Evolutionary conservation across 2,888 invertebrate species (phyloP).

Genomic region (Conchocele bisecta): DNA sequence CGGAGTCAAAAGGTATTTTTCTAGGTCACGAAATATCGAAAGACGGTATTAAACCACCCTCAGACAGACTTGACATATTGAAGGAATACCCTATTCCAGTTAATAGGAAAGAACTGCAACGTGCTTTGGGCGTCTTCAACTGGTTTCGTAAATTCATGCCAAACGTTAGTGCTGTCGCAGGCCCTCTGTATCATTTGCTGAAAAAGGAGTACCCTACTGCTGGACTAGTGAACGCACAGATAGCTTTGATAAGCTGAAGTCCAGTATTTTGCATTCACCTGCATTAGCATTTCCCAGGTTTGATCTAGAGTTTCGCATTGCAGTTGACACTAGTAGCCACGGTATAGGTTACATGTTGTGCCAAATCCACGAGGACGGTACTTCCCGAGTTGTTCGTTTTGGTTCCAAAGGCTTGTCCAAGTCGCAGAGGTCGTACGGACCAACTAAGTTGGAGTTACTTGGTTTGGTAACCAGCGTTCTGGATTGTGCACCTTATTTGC

Average conservation of each 20-base stretch:
- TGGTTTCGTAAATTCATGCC: constrained; percentile 22
- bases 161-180: constrained; percentile 5
- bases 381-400: constrained; percentile 30
- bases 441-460: constrained; percentile 28
- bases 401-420: constrained; percentile 23
- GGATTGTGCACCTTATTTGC: constrained; percentile 18
- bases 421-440: constrained; percentile 15
- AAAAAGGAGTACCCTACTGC: background rate
- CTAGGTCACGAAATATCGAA: constrained; percentile 12
- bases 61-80: background rate
- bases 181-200: constrained; percentile 1
- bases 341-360: constrained; percentile 35
- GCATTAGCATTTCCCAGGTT: constrained; percentile 17
- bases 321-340: constrained; percentile 9
- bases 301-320: constrained; percentile 7
- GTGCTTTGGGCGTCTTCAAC: constrained; percentile 9
- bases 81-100: constrained; percentile 2
- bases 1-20: background rate
- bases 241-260: constrained; percentile 8
- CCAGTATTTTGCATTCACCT: background rate
- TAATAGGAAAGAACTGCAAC: background rate
- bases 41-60: background rate
- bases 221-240: background rate
- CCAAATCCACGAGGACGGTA: background rate
- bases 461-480: constrained; percentile 21